Conservation (phyloP, 2,888 invertebrate genomes). For the Cryptocephalus moraei region DNA sequence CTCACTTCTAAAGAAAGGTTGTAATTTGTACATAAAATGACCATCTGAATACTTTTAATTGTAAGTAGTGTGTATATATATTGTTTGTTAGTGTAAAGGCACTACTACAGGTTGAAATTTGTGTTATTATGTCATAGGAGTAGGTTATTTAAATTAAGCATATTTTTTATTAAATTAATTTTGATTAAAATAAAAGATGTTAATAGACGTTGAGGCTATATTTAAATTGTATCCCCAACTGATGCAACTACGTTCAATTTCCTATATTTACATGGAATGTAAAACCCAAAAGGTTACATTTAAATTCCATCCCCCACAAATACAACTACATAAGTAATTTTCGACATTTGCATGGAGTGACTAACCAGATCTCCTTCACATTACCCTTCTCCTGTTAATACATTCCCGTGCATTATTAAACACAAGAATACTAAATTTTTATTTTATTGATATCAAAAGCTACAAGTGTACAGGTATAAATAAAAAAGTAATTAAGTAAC, state of each 20-base stretch:
- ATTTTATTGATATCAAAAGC: conserved; percentile 22
- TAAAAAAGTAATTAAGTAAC: conserved; percentile 14
- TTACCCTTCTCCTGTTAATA: no score
- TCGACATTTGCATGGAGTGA: no score
- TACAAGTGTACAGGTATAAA: conserved; percentile 22
- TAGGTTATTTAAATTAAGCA: neutral
- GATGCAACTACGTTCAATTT: no score
- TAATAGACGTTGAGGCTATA: no score
- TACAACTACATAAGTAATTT: no score
- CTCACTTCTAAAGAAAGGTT: conserved; percentile 17
- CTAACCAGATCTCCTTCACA: no score
- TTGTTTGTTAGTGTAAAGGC: conserved; percentile 3
- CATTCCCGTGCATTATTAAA: no score
- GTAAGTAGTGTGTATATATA: conserved; percentile 20
- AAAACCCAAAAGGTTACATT: no score
- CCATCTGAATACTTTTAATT: conserved; percentile 3
- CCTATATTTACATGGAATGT: no score
- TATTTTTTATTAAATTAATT: conserved; percentile 6
- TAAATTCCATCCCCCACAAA: no score
- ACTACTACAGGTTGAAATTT: conserved; percentile 15
- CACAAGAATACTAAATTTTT: no score
- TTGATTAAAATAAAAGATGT: neutral
- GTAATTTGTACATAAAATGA: conserved; percentile 4
- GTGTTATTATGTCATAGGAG: conserved; percentile 8
- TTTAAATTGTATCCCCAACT: no score